Conservation (phyloP, 2,113 vertebrate species). For the Psittacus erithacus region DNA sequence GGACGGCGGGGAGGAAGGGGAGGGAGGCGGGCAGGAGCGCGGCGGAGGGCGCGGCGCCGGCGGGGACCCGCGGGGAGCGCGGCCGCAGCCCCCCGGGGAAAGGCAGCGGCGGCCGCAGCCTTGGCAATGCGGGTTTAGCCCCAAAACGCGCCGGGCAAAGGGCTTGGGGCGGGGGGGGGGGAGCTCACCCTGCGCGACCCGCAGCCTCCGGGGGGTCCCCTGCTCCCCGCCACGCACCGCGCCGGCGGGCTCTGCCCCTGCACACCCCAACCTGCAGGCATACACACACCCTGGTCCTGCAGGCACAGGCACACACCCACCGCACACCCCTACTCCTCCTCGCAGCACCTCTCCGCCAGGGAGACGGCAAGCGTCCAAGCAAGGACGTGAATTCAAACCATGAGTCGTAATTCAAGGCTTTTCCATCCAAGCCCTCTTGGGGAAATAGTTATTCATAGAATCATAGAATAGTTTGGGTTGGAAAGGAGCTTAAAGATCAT, state of each 20-base stretch:
- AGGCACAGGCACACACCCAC: background rate
- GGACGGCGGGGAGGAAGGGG: slow-evolving; percentile 33
- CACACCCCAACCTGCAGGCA: background rate
- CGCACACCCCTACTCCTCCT: background rate
- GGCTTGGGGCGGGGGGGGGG: background rate
- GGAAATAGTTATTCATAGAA: background rate
- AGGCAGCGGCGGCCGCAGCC: background rate
- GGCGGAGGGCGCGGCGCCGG: slow-evolving; percentile 33
- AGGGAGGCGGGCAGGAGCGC: slow-evolving; percentile 23
- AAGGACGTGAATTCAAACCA: background rate
- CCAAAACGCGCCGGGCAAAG: background rate
- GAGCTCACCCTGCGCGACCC: slow-evolving; percentile 25
- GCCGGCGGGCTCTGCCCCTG: background rate
- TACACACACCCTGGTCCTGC: background rate
- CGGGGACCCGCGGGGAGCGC: background rate
- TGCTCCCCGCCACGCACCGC: background rate
- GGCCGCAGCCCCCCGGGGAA: too few relatives aligned
- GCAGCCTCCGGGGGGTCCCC: background rate
- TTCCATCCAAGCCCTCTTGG: background rate
- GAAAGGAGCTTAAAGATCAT: background rate
- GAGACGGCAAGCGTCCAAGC: background rate
- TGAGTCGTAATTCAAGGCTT: background rate
- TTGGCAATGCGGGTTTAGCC: background rate
- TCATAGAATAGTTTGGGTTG: background rate
- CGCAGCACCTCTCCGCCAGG: background rate